Base-by-base conservation (phyloP, 2,113 vertebrate genomes). In the Chroicocephalus ridibundus region DNA sequence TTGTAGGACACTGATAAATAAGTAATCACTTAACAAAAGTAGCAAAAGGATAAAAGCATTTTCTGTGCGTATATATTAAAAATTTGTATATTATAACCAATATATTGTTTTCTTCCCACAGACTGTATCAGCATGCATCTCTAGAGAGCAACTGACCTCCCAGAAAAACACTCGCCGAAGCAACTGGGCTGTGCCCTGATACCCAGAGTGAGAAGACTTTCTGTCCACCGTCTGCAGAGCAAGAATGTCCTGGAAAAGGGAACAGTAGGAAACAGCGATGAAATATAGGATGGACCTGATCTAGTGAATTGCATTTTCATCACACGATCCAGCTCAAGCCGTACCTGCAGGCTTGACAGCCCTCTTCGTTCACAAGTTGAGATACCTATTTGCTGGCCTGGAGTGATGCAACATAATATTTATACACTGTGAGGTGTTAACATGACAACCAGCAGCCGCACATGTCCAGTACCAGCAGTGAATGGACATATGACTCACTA, bases 401-500 rank as follows among this genome's bases (percentile, higher is more conserved):
- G 92, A 98, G 96, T 94, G 90, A 98, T 98, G 98, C 64, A 82
- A 81, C 57, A 20, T 64, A 44, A 11, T 54, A 86, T 82, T 74
- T 79, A 27, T 57, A 51, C 69, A 16, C 84, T 95, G 86, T 97
- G 98, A 98, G 97, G 93, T 95, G 98, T 97, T 97, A 99, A 98
- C 98, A 99, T 99, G 97, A 99, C 98, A 98, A 98, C 98, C 96
- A 98, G 98, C 32, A 97, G 98, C 89, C 98, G 97, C 94, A 93
- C 99, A 64, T 98, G 98, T 98, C 98, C 98, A 5, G 98, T 98
- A 64, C 98, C 99, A 4, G 90, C 98, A 7, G 98, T 99, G 78
- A 99, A 98, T 83, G 98, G 98, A 98, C 99, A 98, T 98, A 99
- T 99, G 99, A 99, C 98, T 98, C 99, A 98, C 98, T 99, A 99